Evolutionary conservation across 2,113 vertebrate genomes (phyloP), one percentile per base, ranked within the genome.

Genomic region (Periophthalmus modestus): DNA sequence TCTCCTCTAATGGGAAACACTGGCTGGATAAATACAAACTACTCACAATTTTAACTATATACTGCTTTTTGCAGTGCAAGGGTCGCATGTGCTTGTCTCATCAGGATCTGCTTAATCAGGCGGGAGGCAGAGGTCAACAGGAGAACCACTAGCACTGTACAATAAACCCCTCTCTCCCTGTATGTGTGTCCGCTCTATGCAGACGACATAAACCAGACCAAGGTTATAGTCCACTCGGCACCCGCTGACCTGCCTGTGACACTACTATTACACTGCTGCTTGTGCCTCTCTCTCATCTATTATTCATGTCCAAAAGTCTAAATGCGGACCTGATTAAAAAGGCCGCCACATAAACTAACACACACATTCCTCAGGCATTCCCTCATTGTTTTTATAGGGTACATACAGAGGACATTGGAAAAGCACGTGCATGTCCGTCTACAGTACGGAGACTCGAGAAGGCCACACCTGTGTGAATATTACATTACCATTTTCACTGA

Each of bases 381-480:
- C 74, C 33, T 81, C 77, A 73, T 47, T 66, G 52, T 39, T 69
- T 66, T 70, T 54, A 79, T 47, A 54, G 55, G 43, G 54, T 77
- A 39, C 18, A 43, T 43, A 7, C 33, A 74, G 6, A n/a, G 21
- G 34, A 28, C 62, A 33, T 39, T 0, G 11, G 23, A 71, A 72
- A 21, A 66, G 77, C 77, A 73, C 73, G 63, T 71, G 61, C 67
- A 55, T 62, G 28, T 78, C 79, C 63, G 23, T 54, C 58, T 75
- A 14, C 48, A 6, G 23, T 19, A 6, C 23, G 54, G 7, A 57
- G 69, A 57, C 13, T 16, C 23, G 68, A 36, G 59, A 50, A 69
- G 68, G 66, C 74, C 85, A 84, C 75, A 91, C 80, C 71, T 85
- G 81, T 81, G 79, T 85, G 75, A 87, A 88, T 81, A 66, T 87